phyloP scores from a whole-genome alignment of 2,888 invertebrate species.

The Luperina nickerlii region DNA sequence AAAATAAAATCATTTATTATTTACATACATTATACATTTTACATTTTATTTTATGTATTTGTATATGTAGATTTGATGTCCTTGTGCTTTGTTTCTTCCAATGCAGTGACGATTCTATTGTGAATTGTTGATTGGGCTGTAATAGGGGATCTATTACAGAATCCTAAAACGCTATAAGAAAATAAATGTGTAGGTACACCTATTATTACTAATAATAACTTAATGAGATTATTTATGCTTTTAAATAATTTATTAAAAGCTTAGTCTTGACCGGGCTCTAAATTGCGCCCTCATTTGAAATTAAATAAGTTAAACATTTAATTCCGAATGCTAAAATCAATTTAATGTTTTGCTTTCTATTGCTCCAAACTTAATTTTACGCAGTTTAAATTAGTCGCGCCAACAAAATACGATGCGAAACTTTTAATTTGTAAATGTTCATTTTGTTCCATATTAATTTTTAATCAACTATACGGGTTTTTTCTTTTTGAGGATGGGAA shows the following conservation, averaged over 20 bases:
- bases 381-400: conserved; percentile 61
- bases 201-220: neutral
- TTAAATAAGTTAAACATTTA: conserved; percentile 31
- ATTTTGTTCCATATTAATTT: conserved; percentile 80
- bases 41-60: no score
- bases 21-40: no score
- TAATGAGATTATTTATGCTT: neutral
- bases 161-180: neutral
- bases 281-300: conserved; percentile 31
- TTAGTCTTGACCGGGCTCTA: conserved; percentile 9
- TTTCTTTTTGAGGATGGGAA: no score
- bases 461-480: conserved; percentile 69
- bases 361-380: conserved; percentile 57
- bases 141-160: no score
- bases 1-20: no score
- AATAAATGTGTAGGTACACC: neutral
- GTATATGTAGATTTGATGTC: neutral
- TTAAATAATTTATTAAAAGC: conserved; percentile 15
- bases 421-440: conserved; percentile 77
- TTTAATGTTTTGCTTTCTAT: conserved; percentile 64
- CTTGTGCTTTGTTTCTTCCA: neutral
- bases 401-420: conserved; percentile 65
- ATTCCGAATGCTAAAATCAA: conserved; percentile 57
- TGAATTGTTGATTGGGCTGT: neutral
- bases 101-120: neutral